Evolutionary conservation across 2,113 vertebrate species (phyloP).

Genomic region (Xiphophorus maculatus): DNA sequence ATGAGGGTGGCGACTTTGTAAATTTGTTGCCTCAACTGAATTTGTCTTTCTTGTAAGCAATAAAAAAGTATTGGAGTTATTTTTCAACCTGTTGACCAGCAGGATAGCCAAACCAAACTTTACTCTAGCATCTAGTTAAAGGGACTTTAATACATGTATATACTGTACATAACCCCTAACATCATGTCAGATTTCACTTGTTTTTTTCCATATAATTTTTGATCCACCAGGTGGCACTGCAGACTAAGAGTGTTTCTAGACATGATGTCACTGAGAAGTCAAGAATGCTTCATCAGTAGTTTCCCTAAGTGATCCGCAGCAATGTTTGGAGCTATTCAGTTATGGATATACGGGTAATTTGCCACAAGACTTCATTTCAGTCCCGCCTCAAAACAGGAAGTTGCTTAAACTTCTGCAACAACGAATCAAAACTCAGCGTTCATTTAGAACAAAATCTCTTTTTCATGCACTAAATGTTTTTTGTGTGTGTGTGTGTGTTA

Average conservation of each 20-base stretch:
- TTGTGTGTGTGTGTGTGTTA: not conserved
- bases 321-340: not conserved
- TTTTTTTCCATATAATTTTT: not conserved
- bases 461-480: not conserved
- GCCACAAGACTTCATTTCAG: not conserved
- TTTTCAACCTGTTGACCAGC: not conserved
- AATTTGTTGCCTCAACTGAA: too few species aligned
- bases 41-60: too few species aligned
- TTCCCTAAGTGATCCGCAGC: not conserved
- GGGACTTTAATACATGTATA: too few species aligned
- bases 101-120: not conserved
- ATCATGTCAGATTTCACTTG: not conserved
- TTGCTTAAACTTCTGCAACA: not conserved
- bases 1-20: too few species aligned
- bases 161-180: not conserved
- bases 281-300: not conserved
- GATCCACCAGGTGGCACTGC: conserved; percentile 39
- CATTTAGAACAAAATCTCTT: too few species aligned
- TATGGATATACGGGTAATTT: too few species aligned
- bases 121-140: not conserved
- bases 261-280: not conserved
- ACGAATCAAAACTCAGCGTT: not conserved
- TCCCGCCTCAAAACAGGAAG: not conserved
- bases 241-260: not conserved
- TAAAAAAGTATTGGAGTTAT: too few species aligned